phyloP scores from a whole-genome alignment of 2,888 invertebrate species.

The Scaeva pyrastri region DNA sequence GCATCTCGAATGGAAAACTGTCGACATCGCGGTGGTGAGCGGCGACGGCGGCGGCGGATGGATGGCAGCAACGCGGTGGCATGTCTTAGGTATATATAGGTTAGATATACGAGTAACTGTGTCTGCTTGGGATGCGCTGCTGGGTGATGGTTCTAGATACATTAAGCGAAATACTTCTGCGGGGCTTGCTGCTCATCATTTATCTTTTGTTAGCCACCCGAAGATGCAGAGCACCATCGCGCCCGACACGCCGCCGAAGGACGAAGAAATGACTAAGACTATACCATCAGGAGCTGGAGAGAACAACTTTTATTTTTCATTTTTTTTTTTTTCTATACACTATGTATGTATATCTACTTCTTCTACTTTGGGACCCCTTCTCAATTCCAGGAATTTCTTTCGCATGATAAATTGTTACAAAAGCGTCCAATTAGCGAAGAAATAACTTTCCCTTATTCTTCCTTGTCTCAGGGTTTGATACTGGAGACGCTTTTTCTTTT shows the following conservation, averaged over 20 bases:
- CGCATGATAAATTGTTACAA: slow-evolving; percentile 76
- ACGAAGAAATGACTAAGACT: slow-evolving; percentile 3
- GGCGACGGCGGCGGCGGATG: neutral
- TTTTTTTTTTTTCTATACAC: no score
- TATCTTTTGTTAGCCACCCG: slow-evolving; percentile 71
- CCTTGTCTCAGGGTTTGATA: slow-evolving; percentile 63
- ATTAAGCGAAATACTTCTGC: slow-evolving; percentile 64
- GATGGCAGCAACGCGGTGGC: neutral
- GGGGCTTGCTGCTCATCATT: slow-evolving; percentile 71
- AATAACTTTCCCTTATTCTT: slow-evolving; percentile 75
- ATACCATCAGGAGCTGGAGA: slow-evolving; percentile 16
- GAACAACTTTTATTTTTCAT: slow-evolving; percentile 68
- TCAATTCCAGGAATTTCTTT: slow-evolving; percentile 48
- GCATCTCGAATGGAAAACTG: slow-evolving; percentile 51
- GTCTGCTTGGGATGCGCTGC: neutral
- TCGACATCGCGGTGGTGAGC: slow-evolving; percentile 4
- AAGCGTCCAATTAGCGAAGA: slow-evolving; percentile 74
- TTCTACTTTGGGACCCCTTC: neutral
- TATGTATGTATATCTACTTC: neutral
- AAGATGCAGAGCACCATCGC: slow-evolving; percentile 15
- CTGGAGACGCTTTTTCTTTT: slow-evolving; percentile 73
- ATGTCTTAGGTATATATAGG: slow-evolving; percentile 1
- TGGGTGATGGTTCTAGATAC: slow-evolving; percentile 19
- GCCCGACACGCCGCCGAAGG: slow-evolving; percentile 17
- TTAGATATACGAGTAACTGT: neutral